Percentiles rank a stretch among this genome's conserved stretches.
Evolutionary conservation across 1,140 invertebrate species (phyloP).

Genomic region (Drosophila lowei): DNA sequence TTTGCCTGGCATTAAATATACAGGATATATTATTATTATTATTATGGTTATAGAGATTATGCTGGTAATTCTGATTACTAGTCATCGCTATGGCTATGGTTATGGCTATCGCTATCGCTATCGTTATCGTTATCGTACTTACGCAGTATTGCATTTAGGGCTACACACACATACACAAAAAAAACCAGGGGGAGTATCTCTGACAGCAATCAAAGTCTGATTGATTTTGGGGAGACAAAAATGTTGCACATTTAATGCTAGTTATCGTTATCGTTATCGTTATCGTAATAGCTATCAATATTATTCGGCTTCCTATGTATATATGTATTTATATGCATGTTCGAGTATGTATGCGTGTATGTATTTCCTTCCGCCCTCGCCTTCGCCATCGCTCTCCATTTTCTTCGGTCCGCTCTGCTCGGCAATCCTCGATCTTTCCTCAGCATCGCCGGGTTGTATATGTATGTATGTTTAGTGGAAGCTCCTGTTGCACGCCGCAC

Average conservation of each 20-base stretch:
- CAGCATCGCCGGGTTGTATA: slow-evolving; percentile 27
- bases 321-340: slow-evolving; percentile 20
- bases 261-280: slow-evolving; percentile 20
- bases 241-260: slow-evolving; percentile 56
- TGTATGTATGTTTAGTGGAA: slow-evolving; percentile 77
- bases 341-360: not conserved
- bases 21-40: slow-evolving; percentile 11
- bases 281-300: slow-evolving; percentile 41
- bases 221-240: slow-evolving; percentile 38
- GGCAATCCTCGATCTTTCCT: not conserved
- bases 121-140: slow-evolving; percentile 38
- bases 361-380: slow-evolving; percentile 14
- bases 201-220: slow-evolving; percentile 39
- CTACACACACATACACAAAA: slow-evolving; percentile 35
- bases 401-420: not conserved
- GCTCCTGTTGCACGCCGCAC: slow-evolving; percentile 79
- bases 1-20: slow-evolving; percentile 29
- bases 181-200: slow-evolving; percentile 7
- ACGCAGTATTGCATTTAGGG: slow-evolving; percentile 9
- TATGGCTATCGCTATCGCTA: slow-evolving; percentile 6
- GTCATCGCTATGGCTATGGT: not conserved
- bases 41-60: slow-evolving; percentile 10
- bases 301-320: slow-evolving; percentile 26
- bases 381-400: not conserved
- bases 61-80: slow-evolving; percentile 31